Conservation (phyloP, 2,888 invertebrate species). For the Cremastobaeus sp. region DNA sequence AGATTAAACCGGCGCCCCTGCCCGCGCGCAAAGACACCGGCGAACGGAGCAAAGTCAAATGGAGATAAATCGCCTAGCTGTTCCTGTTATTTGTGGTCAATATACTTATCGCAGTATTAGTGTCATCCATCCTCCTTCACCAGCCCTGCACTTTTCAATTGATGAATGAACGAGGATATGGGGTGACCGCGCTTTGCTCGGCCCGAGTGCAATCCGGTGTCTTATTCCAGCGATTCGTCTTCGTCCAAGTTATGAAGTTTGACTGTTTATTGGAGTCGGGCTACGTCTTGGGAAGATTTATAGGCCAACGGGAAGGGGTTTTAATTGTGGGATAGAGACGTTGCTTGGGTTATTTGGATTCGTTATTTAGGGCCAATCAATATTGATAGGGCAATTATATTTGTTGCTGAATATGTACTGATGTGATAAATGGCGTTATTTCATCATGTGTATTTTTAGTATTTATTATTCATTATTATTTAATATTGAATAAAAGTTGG, state of each 20-base stretch:
- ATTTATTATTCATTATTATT: too few species aligned
- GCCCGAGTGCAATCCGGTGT: conserved; percentile 24
- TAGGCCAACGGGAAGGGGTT: conserved; percentile 8
- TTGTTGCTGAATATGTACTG: too few species aligned
- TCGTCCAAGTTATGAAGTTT: conserved; percentile 46
- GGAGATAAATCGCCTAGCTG: conserved; percentile 47
- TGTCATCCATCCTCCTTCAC: conserved; percentile 39
- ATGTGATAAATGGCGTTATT: too few species aligned
- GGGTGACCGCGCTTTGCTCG: conserved; percentile 19
- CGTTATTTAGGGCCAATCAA: conserved; percentile 5
- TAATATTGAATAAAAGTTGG: too few species aligned
- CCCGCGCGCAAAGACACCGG: not conserved
- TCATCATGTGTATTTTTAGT: too few species aligned
- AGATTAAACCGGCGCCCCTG: conserved; percentile 62
- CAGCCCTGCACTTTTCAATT: conserved; percentile 47
- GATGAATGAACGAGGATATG: conserved; percentile 49
- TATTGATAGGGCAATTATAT: conserved; percentile 1
- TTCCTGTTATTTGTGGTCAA: conserved; percentile 56
- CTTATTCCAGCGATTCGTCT: conserved; percentile 46
- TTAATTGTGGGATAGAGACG: conserved; percentile 7
- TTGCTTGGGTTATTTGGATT: not conserved
- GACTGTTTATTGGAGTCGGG: conserved; percentile 16
- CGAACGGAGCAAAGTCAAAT: conserved; percentile 41
- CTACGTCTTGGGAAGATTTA: conserved; percentile 23
- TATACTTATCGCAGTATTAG: conserved; percentile 51